Evolutionary conservation across 2,888 invertebrate species (phyloP).

Genomic region (Gortyna flavago): DNA sequence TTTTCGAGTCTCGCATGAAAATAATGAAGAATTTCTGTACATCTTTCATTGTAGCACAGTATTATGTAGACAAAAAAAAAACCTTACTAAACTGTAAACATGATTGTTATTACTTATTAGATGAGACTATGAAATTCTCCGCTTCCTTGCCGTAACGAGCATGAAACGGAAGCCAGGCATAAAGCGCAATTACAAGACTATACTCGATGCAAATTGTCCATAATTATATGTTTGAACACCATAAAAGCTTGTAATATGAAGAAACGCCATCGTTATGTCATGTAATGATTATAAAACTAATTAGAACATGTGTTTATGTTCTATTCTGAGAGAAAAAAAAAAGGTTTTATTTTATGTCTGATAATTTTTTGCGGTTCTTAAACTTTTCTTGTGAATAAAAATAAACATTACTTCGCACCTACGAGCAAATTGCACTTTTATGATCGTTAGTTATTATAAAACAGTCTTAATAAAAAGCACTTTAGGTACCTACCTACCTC

Average conservation of each 20-base stretch:
- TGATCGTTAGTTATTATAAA: not conserved
- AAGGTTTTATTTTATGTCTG: not conserved
- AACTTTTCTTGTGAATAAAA: not conserved
- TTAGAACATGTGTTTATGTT: conserved; percentile 5
- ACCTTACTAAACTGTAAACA: conserved; percentile 29
- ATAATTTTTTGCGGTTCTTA: not conserved
- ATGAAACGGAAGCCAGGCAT: conserved; percentile 60
- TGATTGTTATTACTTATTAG: conserved; percentile 54
- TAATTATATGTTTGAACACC: conserved; percentile 54
- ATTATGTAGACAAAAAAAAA: conserved; percentile 16
- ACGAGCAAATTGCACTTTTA: not conserved
- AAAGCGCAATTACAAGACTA: conserved; percentile 59
- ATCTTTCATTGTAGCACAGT: conserved; percentile 26
- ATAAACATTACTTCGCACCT: not conserved
- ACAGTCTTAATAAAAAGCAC: too few relatives aligned
- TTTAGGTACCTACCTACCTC: not conserved
- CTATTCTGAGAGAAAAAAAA: conserved; percentile 2
- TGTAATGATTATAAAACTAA: conserved; percentile 47
- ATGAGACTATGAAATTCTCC: conserved; percentile 32
- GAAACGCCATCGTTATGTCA: conserved; percentile 20
- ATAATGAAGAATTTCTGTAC: not conserved
- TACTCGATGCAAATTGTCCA: conserved; percentile 57
- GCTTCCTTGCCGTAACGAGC: conserved; percentile 62
- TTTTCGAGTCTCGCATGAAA: not conserved
- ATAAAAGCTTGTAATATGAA: conserved; percentile 42